These are phyloP conservation scores for Phalacrocorax aristotelis DNA, from an alignment of 2,113 vertebrate species.

Conservation along the genomic window DNA sequence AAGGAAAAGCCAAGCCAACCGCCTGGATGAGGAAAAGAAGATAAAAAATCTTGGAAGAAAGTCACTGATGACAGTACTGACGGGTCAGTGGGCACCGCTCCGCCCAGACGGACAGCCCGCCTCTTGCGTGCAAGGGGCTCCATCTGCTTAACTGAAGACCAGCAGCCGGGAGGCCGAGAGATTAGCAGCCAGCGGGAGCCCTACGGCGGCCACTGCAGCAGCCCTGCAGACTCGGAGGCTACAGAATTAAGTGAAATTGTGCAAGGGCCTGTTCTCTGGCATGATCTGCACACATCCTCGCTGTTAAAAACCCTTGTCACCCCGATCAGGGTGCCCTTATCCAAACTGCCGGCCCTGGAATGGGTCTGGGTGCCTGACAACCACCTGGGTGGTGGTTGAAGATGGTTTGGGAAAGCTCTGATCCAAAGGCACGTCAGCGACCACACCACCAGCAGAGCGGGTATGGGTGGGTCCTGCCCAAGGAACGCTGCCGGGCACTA, in stretches of 20 bases:
- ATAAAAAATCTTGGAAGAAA: background rate
- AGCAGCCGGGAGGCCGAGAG: fast-evolving
- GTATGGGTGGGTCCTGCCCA: fast-evolving
- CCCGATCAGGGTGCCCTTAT: fast-evolving
- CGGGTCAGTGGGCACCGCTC: background rate
- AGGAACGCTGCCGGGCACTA: fast-evolving
- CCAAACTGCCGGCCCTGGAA: background rate
- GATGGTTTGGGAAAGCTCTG: background rate
- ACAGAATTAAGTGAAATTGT: fast-evolving
- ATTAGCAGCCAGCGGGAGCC: background rate
- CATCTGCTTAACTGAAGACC: too few species aligned
- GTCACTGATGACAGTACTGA: background rate
- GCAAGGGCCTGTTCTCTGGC: too few species aligned
- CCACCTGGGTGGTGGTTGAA: background rate
- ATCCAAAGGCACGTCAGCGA: background rate
- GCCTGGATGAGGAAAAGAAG: background rate
- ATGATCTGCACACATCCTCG: fast-evolving
- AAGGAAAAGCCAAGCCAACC: background rate
- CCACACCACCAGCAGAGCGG: background rate
- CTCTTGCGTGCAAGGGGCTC: background rate
- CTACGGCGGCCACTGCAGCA: background rate
- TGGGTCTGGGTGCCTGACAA: fast-evolving
- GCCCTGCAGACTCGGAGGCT: background rate
- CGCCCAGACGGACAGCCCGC: background rate
- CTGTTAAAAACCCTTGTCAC: background rate